Conservation (phyloP, 2,113 vertebrate genomes). For the Microtus montanus region DNA sequence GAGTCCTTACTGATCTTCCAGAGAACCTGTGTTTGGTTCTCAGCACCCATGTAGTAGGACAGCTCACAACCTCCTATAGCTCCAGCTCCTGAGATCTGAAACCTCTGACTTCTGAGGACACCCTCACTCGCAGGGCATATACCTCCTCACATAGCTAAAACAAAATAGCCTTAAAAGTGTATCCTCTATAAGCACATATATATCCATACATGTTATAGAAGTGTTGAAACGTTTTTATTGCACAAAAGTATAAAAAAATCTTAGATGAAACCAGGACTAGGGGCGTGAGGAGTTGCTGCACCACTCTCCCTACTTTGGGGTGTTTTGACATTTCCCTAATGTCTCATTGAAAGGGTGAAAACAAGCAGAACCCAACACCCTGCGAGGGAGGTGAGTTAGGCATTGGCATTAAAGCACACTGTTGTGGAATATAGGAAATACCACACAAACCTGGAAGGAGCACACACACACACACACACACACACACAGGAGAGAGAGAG, state of each 20-base stretch:
- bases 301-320: not conserved
- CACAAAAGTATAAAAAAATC: not conserved
- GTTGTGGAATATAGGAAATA: not conserved
- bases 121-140: not conserved
- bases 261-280: not conserved
- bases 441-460: not conserved
- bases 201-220: not conserved
- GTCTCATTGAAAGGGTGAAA: not conserved
- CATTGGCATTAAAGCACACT: not conserved
- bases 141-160: not conserved
- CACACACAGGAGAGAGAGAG: not conserved
- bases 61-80: not conserved
- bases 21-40: not conserved
- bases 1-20: not conserved
- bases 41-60: not conserved
- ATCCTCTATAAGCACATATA: not conserved
- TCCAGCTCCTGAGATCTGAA: not conserved
- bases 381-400: not conserved
- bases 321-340: not conserved
- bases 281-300: not conserved
- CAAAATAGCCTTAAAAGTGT: not conserved
- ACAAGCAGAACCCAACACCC: no score
- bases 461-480: no score
- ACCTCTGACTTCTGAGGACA: not conserved
- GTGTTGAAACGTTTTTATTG: not conserved